Evolutionary conservation across 2,113 vertebrate genomes (phyloP).

Genomic region (Syrmaticus mikado): DNA sequence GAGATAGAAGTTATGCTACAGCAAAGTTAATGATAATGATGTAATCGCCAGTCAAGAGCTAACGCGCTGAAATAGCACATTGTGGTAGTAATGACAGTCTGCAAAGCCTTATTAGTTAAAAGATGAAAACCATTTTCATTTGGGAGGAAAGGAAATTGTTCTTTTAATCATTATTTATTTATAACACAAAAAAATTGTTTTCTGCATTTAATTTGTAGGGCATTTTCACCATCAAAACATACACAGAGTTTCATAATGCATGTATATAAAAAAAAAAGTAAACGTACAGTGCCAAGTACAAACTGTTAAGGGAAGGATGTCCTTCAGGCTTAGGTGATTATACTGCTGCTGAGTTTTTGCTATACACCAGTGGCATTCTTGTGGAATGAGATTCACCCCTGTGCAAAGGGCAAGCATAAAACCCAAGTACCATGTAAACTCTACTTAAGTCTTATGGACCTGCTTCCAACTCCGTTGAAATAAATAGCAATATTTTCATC

Average conservation of each 20-base stretch:
- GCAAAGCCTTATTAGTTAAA: constrained; percentile 38
- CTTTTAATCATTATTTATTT: background rate
- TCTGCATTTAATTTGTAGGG: constrained; percentile 29
- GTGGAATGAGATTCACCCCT: constrained; percentile 56
- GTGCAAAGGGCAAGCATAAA: constrained; percentile 64
- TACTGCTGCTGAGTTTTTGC: constrained; percentile 50
- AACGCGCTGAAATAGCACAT: background rate
- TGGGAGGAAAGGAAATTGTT: background rate
- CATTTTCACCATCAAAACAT: background rate
- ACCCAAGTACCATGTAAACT: constrained; percentile 53
- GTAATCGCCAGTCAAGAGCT: constrained; percentile 22
- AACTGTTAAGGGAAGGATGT: constrained; percentile 30
- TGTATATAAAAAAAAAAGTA: background rate
- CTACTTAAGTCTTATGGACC: constrained; percentile 43
- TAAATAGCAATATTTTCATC: constrained; percentile 49
- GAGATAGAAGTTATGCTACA: background rate
- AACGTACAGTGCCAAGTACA: background rate
- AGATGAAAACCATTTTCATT: constrained; percentile 31
- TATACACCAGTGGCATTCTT: constrained; percentile 55
- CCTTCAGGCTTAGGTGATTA: constrained; percentile 66
- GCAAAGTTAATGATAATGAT: constrained; percentile 2
- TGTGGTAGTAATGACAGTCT: constrained; percentile 2
- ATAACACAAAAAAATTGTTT: background rate
- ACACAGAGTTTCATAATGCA: background rate
- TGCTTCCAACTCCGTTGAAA: constrained; percentile 29